A percentile compares a stretch with the other conserved stretches of the same genome.
These are phyloP conservation scores for Lytechinus pictus DNA, from an alignment of 35 echinoderm and acorn worm genomes.

Conservation along the genomic window DNA sequence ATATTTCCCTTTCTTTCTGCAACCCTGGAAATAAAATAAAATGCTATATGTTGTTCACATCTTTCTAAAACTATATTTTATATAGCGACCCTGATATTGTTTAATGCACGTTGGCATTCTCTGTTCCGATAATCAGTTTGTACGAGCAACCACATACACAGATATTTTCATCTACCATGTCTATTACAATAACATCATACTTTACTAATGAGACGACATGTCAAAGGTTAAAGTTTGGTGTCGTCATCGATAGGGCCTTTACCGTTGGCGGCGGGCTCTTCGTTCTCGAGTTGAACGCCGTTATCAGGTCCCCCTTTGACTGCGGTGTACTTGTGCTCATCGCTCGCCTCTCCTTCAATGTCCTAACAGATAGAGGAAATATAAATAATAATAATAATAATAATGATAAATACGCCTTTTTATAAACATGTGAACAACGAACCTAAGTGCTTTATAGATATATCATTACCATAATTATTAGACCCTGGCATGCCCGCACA, in stretches of 20 bases:
- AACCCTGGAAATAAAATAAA: too few species aligned
- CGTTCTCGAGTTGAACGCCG: not conserved
- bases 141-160: not conserved
- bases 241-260: not conserved
- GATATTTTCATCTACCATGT: not conserved
- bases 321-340: not conserved
- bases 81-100: not conserved
- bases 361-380: not conserved
- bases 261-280: not conserved
- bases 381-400: not conserved
- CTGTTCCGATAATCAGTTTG: not conserved
- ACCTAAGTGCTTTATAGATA: too few species aligned
- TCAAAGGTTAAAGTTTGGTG: constrained; percentile 34
- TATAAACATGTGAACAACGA: too few species aligned
- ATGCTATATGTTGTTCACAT: too few species aligned
- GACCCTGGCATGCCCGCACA: too few species aligned
- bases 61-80: not conserved
- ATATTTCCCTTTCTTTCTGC: too few species aligned
- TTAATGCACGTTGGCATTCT: not conserved
- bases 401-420: too few species aligned
- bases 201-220: not conserved
- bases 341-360: not conserved
- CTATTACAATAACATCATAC: not conserved
- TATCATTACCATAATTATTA: too few species aligned
- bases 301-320: not conserved